These are phyloP conservation scores for Pontoporia blainvillei DNA, from an alignment of 2,113 vertebrate genomes.

Conservation along the genomic window DNA sequence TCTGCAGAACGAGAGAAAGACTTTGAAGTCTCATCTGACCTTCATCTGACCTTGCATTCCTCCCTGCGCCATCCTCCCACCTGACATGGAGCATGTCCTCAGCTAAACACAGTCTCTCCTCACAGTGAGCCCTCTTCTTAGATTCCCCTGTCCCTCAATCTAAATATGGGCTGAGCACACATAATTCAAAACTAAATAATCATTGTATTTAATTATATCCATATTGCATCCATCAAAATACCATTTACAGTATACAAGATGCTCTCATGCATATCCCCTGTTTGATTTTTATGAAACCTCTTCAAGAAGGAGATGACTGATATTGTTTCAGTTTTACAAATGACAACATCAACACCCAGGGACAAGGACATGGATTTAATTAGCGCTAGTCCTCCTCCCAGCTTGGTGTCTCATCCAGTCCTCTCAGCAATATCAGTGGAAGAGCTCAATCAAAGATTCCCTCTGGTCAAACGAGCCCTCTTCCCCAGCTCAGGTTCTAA, in stretches of 20 bases:
- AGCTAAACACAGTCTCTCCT: neutral
- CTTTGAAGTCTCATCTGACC: neutral
- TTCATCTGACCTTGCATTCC: neutral
- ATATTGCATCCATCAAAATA: neutral
- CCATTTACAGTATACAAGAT: neutral
- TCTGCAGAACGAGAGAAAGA: neutral
- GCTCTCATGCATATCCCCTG: neutral
- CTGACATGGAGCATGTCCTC: fast-evolving
- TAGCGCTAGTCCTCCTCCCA: fast-evolving
- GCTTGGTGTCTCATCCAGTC: neutral
- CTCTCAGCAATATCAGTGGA: fast-evolving
- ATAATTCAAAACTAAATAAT: neutral
- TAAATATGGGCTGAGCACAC: fast-evolving
- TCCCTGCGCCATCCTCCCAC: neutral
- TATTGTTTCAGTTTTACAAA: neutral
- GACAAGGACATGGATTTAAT: neutral
- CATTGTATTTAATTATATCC: neutral
- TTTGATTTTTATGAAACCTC: neutral
- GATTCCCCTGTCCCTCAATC: neutral
- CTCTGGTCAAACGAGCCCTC: fast-evolving
- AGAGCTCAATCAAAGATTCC: neutral
- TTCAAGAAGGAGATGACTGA: neutral
- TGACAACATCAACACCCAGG: neutral
- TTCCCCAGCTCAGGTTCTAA: neutral
- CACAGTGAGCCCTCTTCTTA: fast-evolving